These are phyloP conservation scores for Leucophora obtusa DNA, from an alignment of 2,888 invertebrate genomes.

Conservation along the genomic window DNA sequence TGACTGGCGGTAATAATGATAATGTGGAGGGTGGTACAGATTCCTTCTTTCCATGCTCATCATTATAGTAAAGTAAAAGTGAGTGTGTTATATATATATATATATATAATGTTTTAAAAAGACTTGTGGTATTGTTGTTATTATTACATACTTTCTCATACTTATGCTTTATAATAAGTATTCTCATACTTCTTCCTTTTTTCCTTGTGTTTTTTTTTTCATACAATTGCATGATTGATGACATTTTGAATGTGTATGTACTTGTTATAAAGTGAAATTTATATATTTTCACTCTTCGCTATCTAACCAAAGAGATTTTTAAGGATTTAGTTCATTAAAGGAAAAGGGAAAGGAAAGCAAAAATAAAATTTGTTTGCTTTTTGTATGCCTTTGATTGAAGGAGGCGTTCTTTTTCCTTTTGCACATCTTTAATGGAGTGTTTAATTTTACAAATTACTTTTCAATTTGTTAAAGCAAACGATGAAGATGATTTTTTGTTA, in stretches of 20 bases:
- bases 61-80: slow-evolving; percentile 22
- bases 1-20: background rate
- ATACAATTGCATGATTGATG: slow-evolving; percentile 60
- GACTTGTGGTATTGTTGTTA: slow-evolving; percentile 2
- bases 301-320: slow-evolving; percentile 38
- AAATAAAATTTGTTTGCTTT: background rate
- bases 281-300: background rate
- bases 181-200: background rate
- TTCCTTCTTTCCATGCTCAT: slow-evolving; percentile 5
- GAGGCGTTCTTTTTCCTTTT: slow-evolving; percentile 16
- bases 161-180: background rate
- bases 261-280: slow-evolving; percentile 43
- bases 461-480: slow-evolving; percentile 45
- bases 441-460: slow-evolving; percentile 61
- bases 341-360: slow-evolving; percentile 3
- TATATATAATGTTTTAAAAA: background rate
- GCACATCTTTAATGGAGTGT: slow-evolving; percentile 54
- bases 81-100: background rate
- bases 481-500: background rate
- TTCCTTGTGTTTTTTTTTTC: background rate
- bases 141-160: background rate
- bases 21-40: background rate
- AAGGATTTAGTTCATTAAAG: slow-evolving; percentile 57
- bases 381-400: slow-evolving; percentile 29
- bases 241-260: slow-evolving; percentile 48